Evolutionary conservation across 2,888 invertebrate species (phyloP), one percentile per base, ranked within the genome.

Genomic region (Camponotus fellah): DNA sequence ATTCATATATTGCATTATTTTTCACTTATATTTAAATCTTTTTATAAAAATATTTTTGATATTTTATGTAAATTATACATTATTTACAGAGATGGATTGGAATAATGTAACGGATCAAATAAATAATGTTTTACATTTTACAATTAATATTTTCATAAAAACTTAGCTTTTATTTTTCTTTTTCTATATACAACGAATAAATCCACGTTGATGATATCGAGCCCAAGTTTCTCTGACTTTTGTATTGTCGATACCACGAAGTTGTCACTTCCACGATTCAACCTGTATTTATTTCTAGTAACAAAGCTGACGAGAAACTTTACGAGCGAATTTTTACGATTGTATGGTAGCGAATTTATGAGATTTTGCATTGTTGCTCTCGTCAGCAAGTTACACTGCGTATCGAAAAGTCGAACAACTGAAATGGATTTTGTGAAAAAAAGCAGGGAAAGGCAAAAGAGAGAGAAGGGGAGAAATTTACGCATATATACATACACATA

Each of bases 241-340:
- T 26, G 21, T n/a, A 72, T 60, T 49, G 72, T 58, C 46, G 72
- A 80, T 72, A 79, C 46, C 32, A 60, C 34, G 34, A 43, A 60
- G 60, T 71, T 80, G 79, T 80, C 79, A 69, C 60, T 60, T 62
- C 21, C 79, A 37, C 71, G 34, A 46, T 26, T 81, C 34, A 21
- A 49, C 65, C 71, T 65, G 53, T 81, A 81, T 81, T 81, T 64
- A 71, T 81, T 64, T 76, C 81, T 56, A 76, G 40, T 64, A 34
- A 56, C 81, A 76, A 76, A 81, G 64, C 81, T 81, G 81, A 76
- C 81, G 77, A 64, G 64, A 81, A 72, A 81, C 81, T 81, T 81
- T 81, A 81, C 64, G 76, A 81, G 76, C 64, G 53, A 81, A 81
- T 76, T 71, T 81, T 81, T 81, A 81, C 77, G 81, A 76, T 81